Evolutionary conservation across 2,797 vertebrate species (phyloP), one percentile per base, ranked within the genome.

Genomic region (Sternarchorhynchus goeldii): DNA sequence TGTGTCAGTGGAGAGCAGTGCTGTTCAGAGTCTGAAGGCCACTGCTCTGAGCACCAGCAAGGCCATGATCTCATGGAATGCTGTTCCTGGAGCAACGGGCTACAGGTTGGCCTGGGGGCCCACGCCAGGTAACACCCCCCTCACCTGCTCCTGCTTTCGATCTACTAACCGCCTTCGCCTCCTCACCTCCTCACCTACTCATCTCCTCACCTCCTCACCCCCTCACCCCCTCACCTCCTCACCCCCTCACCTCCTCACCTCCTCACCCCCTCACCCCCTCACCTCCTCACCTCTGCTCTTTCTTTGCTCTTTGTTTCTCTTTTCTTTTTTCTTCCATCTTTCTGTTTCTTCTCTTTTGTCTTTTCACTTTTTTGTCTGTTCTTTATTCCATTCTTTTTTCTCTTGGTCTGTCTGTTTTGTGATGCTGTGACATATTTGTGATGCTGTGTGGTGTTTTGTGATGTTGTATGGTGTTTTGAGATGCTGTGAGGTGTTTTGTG

Each of bases 101-200:
- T 97, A 97, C 87, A 90, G 95, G 78, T 69, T 97, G 84, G 91
- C 93, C 75, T 97, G 95, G 95, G 94, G 95, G 29, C 95, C 95
- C 0, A 95, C 95, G 0, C 85, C 92, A 92, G 96, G 96, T 97
- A 85, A 66, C 25, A 17, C 14, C 32, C 25, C 5, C 50, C 58
- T 20, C 25, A 25, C 25, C 25, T 25, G 25, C 25, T 25, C 25
- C 25, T 25, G 25, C 25, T 25, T 25, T 25, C 25, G 25, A 25
- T 25, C 25, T 25, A 25, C 25, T 25, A 25, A 25, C 25, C 25
- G 10, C 50, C 10, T 41, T 39, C 39, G 64, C 34, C 29, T 34
- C 31, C 63, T 29, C n/a, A 39, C 21, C 17, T 20, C 29, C 67
- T 55, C 14, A 31, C 21, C 32, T 55, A 36, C 53, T 14, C 58